A percentile compares a stretch with the other conserved stretches of the same genome.
Evolutionary conservation across 2,797 vertebrate genomes (phyloP).

Genomic region (Glyptemys insculpta): DNA sequence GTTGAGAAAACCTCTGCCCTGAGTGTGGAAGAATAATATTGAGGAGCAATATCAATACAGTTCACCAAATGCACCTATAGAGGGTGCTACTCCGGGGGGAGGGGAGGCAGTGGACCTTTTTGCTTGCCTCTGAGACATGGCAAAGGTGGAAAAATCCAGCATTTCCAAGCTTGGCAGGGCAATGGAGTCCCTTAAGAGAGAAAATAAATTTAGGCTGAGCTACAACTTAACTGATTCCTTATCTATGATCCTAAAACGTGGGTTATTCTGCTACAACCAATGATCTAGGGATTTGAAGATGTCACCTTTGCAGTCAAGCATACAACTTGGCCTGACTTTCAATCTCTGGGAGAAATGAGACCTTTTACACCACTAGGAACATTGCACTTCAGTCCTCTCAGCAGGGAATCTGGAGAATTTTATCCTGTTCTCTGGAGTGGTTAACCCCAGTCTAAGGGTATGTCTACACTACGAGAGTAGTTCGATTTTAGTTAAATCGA

Average conservation of each 20-base stretch:
- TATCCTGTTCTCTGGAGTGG: not conserved
- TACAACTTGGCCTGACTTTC: rapidly evolving
- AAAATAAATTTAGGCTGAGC: constrained; percentile 27
- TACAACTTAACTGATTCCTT: constrained; percentile 8
- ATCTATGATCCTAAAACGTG: not conserved
- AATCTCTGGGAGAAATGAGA: not conserved
- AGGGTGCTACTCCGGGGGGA: not conserved
- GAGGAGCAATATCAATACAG: not conserved
- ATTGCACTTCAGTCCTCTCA: rapidly evolving
- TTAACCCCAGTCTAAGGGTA: not conserved
- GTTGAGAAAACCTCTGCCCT: not conserved
- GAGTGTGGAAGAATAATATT: constrained; percentile 21
- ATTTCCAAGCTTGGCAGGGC: not conserved
- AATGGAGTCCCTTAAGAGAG: not conserved
- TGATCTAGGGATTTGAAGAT: not conserved
- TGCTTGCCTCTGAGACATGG: not conserved
- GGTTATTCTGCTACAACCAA: not conserved
- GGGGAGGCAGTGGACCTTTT: not conserved
- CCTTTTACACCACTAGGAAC: rapidly evolving
- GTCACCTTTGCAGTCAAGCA: not conserved
- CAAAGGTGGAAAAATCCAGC: not conserved
- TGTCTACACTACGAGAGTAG: no score
- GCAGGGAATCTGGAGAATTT: not conserved
- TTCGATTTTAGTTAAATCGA: no score
- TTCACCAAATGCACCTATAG: not conserved